Conservation (phyloP, 2,113 vertebrate species). For the Gobius niger region DNA sequence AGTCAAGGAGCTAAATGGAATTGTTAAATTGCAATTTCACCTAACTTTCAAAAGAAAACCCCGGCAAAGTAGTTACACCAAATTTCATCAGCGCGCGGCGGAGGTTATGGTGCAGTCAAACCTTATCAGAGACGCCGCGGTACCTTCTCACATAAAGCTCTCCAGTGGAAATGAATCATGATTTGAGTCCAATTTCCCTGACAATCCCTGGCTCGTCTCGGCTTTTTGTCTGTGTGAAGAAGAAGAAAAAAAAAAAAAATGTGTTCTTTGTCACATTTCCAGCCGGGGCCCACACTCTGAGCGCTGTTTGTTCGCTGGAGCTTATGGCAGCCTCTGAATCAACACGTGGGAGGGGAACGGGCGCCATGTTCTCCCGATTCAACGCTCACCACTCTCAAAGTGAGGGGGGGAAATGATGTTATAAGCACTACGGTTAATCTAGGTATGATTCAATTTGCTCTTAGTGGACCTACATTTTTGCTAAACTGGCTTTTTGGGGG, state of each 20-base stretch:
- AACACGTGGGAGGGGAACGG: constrained; percentile 68
- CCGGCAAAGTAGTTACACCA: background rate
- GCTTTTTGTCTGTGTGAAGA: constrained; percentile 28
- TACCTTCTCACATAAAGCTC: background rate
- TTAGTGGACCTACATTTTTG: too few species aligned
- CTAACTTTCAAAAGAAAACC: background rate
- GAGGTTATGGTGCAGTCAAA: constrained; percentile 1
- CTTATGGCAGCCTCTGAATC: constrained; percentile 65
- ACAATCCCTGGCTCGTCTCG: constrained; percentile 17
- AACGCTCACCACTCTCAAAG: constrained; percentile 28
- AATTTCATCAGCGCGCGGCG: background rate
- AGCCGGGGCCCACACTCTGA: constrained; percentile 60
- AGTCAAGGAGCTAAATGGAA: background rate
- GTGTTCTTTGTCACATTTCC: constrained; percentile 57
- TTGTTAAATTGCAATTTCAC: background rate
- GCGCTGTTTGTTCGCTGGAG: constrained; percentile 60
- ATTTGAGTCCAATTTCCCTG: constrained; percentile 16
- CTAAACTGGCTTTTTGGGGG: too few species aligned
- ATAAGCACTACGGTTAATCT: constrained; percentile 37
- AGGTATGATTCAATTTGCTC: constrained; percentile 20
- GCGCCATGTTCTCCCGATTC: constrained; percentile 54
- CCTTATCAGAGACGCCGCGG: background rate
- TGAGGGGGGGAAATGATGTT: constrained; percentile 6
- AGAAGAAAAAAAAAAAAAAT: constrained; percentile 40
- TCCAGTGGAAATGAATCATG: constrained; percentile 4